Base-by-base conservation (phyloP, 2,888 invertebrate genomes). In the Leucophenga montana region DNA sequence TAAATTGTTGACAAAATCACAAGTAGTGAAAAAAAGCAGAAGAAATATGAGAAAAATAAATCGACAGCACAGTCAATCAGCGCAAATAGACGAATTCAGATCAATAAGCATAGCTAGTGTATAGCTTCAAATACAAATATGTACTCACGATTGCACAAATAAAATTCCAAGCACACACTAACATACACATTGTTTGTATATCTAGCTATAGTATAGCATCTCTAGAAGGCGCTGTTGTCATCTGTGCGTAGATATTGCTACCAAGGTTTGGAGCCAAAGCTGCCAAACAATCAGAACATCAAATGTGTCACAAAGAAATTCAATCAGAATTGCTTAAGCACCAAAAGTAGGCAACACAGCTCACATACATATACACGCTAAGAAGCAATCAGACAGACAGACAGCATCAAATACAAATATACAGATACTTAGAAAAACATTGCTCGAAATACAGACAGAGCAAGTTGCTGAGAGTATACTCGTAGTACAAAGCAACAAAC, bases 261-360 rank as follows among this genome's bases (percentile, higher is more conserved):
- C 11, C 13, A 48, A 57, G 67, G 27, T 20, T 5, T 16, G 11
- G 14, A 39, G 33, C 65, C 48, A 46, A 18, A 53, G 57, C 73
- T 75, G 77, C 72, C 77, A 75, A 72, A 74, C 79, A 84, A 80
- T 77, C 80, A 72, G 56, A 74, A 69, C 39, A 27, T 72, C 73
- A 68, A 66, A 75, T 72, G 71, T 74, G 76, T 77, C 82, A 73
- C 48, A 66, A 53, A 71, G 74, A 71, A 75, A 83, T 75, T 84
- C 85, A 81, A 84, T 81, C 84, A 81, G 71, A 73, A 73, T 70
- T 77, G 69, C 64, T 67, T 48, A 14, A 27, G 46, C 9, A 50
- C 33, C 50, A 50, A 18, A 54, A 16, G 22, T 1, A 54, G 39
- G 9, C 11, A 54, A 3, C 6, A 20, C 54, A 18, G 3, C 18